Conservation (phyloP, 2,797 vertebrate genomes). For the Catostomus latipinnis region DNA sequence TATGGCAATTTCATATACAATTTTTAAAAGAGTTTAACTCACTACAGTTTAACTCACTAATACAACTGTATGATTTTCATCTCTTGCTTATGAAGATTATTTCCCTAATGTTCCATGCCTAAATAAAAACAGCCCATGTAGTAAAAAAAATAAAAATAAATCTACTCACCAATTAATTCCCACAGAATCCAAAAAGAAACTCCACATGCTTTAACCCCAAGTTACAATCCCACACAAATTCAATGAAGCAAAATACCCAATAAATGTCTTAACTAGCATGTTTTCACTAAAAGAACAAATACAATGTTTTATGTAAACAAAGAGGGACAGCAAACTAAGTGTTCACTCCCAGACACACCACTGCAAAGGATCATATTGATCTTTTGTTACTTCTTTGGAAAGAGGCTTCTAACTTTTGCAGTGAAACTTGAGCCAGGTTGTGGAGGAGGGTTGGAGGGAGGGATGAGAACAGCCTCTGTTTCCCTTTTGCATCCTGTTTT, state of each 20-base stretch:
- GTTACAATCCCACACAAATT: slow-evolving; percentile 64
- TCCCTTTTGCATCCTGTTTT: slow-evolving; percentile 54
- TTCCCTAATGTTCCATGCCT: not conserved
- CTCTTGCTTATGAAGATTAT: not conserved
- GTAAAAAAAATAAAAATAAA: slow-evolving; percentile 54
- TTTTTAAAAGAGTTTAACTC: too few relatives aligned
- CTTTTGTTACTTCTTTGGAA: slow-evolving; percentile 71
- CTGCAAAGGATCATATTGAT: slow-evolving; percentile 67
- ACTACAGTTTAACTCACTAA: not conserved
- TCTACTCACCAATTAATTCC: slow-evolving; percentile 60
- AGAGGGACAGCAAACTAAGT: slow-evolving; percentile 29
- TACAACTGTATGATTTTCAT: not conserved
- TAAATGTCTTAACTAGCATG: slow-evolving; percentile 62
- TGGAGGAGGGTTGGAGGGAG: slow-evolving; percentile 44
- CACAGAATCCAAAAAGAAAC: slow-evolving; percentile 64
- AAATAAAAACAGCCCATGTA: slow-evolving; percentile 21
- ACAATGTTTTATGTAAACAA: slow-evolving; percentile 60
- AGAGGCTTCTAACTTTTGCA: slow-evolving; percentile 69
- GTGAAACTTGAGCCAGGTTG: slow-evolving; percentile 61
- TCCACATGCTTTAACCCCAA: slow-evolving; percentile 48
- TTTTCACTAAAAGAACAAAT: slow-evolving; percentile 49
- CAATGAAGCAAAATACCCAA: slow-evolving; percentile 45
- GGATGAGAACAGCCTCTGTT: slow-evolving; percentile 58
- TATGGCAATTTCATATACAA: not conserved
- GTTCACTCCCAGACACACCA: slow-evolving; percentile 49